A percentile compares a stretch with the other conserved stretches of the same genome.
Conservation (phyloP, 2,797 vertebrate species). For the Leptoclinus maculatus region DNA sequence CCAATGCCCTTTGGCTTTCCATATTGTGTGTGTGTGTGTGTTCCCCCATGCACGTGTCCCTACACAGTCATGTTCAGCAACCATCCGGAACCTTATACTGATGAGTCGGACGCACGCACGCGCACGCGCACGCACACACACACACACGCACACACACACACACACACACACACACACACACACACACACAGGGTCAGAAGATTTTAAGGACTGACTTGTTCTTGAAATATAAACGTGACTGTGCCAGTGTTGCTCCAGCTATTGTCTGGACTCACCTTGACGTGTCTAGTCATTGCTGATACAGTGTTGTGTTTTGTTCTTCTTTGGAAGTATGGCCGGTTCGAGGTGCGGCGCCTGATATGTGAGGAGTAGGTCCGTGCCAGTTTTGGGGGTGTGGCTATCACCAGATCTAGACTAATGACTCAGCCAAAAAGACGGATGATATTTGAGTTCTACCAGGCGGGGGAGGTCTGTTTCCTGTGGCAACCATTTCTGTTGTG, state of each 20-base stretch:
- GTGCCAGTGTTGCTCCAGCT: slow-evolving; percentile 25
- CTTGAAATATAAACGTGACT: slow-evolving; percentile 37
- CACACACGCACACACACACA: slow-evolving; percentile 32
- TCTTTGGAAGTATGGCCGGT: slow-evolving; percentile 23
- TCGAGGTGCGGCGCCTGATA: slow-evolving; percentile 5
- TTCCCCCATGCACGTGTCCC: slow-evolving; percentile 16
- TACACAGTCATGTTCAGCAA: slow-evolving; percentile 33
- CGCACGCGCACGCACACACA: background rate
- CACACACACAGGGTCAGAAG: background rate
- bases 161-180: background rate
- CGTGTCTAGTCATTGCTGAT: slow-evolving; percentile 29
- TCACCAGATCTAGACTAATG: slow-evolving; percentile 42
- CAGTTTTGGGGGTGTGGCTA: slow-evolving; percentile 12
- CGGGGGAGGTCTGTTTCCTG: slow-evolving; percentile 33
- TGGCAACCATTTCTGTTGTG: slow-evolving; percentile 29
- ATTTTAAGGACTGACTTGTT: slow-evolving; percentile 44
- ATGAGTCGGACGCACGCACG: slow-evolving; percentile 41
- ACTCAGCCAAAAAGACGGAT: slow-evolving; percentile 37
- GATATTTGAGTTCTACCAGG: slow-evolving; percentile 4
- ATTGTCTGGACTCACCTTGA: slow-evolving; percentile 52
- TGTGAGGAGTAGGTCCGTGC: background rate
- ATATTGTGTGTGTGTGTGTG: background rate
- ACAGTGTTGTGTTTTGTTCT: slow-evolving; percentile 36
- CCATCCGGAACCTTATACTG: slow-evolving; percentile 34
- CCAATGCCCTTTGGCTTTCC: background rate